Evolutionary conservation across 2,113 vertebrate genomes (phyloP).

Genomic region (Anhinga rufa): DNA sequence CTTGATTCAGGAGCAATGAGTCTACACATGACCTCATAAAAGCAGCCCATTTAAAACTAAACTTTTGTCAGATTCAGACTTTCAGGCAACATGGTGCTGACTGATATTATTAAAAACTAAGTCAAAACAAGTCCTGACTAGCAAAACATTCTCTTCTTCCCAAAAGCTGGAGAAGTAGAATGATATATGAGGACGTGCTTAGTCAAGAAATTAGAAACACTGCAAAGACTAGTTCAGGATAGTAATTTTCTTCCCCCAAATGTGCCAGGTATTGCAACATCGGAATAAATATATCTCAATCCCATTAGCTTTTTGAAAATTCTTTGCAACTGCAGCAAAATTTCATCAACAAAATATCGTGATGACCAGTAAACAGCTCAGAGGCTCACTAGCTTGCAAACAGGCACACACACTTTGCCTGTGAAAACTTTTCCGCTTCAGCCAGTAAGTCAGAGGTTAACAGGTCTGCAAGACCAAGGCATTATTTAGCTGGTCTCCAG

Average conservation of each 20-base stretch:
- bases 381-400: not conserved
- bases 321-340: conserved; percentile 2
- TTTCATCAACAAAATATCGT: not conserved
- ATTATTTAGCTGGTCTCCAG: not conserved
- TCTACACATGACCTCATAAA: conserved; percentile 54
- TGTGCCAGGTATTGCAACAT: conserved; percentile 35
- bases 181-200: conserved; percentile 28
- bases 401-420: not conserved
- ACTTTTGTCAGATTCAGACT: conserved; percentile 59
- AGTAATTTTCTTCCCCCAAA: not conserved
- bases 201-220: conserved; percentile 34
- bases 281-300: not conserved
- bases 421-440: not conserved
- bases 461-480: not conserved
- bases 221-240: conserved; percentile 4
- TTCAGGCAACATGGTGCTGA: conserved; percentile 49
- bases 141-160: conserved; percentile 38
- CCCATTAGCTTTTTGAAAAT: not conserved
- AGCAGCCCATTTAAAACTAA: conserved; percentile 20
- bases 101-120: conserved; percentile 48
- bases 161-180: conserved; percentile 43
- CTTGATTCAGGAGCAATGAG: conserved; percentile 33
- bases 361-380: not conserved
- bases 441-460: not conserved
- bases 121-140: conserved; percentile 51